A percentile compares a stretch with the other conserved stretches of the same genome.
phyloP scores from a whole-genome alignment of 2,797 vertebrate species.

The Poliocrania exsul region DNA sequence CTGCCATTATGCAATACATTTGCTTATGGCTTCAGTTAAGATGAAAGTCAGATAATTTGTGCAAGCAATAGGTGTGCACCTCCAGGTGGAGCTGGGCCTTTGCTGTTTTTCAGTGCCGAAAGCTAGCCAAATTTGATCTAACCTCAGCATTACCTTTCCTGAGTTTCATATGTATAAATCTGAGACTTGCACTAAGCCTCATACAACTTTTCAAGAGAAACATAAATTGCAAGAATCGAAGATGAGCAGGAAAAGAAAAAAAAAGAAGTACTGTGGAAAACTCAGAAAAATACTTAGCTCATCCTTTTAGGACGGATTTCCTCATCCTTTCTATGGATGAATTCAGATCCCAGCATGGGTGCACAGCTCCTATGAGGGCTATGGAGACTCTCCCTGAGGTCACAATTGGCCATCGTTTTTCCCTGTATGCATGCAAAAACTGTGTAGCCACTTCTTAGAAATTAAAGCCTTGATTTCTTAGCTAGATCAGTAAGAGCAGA shows the following conservation, averaged over 20 bases:
- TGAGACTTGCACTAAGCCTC: neutral
- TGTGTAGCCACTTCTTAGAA: neutral
- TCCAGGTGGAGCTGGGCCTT: neutral
- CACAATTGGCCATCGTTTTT: neutral
- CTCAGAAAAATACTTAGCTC: neutral
- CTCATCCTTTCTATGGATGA: neutral
- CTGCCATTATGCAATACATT: neutral
- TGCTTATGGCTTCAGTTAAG: neutral
- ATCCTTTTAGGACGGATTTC: neutral
- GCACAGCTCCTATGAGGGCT: fast-evolving
- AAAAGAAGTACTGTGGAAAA: neutral
- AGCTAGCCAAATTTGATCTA: neutral
- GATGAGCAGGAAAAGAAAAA: fast-evolving
- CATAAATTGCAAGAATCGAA: neutral
- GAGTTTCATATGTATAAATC: neutral
- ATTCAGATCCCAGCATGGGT: neutral
- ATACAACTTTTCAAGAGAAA: neutral
- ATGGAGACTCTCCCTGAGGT: neutral
- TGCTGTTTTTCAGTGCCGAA: neutral
- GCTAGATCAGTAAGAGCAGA: neutral
- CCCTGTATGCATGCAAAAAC: neutral
- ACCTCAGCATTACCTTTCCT: neutral
- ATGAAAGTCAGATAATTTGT: neutral
- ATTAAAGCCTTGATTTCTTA: neutral
- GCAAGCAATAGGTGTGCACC: neutral